Base-by-base conservation (phyloP, 2,797 vertebrate genomes). In the Spea hammondii region DNA sequence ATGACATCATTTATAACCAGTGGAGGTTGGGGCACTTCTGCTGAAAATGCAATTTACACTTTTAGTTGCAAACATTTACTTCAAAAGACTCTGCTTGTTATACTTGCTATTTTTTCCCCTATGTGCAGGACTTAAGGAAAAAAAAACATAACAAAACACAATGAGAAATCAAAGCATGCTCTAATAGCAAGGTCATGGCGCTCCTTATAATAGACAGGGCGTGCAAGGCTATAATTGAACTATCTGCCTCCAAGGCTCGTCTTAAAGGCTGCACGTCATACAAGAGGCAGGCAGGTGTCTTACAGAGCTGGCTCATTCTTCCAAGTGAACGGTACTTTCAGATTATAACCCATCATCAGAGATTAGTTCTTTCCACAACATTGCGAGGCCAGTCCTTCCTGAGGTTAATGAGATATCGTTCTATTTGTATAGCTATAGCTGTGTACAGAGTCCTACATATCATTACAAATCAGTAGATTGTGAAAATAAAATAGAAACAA, bases 201-300 rank as follows among this genome's bases (percentile, higher is more conserved):
- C 77, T 49, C 64, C 84, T 79, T 80, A 67, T 85, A 86, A 88
- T 85, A 87, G 83, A 79, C 82, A 83, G 84, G 87, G 88, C 82
- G 86, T 87, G 86, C 68, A 85, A 83, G 83, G 77, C 78, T 84
- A 85, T 84, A 85, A 85, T 84, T 76, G 84, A 83, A 84, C 86
- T 84, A 86, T 85, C 86, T 86, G 85, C 84, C 88, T 80, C 72
- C 82, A 51, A 85, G 88, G 88, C 88, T 85, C 67, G 86, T 87
- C 83, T 79, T 84, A 70, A 84, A 47, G 60, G 80, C 85, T 85
- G 86, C 86, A 86, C 2, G 54, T 83, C 84, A 87, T 80, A 72
- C 5, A 80, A 55, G n/a, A 59, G 74, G 59, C 77, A 74, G 79
- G 66, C 10, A 54, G 80, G 74, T 65, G 65, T 51, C 76, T 79